A percentile compares a stretch with the other conserved stretches of the same genome.
Conservation (phyloP, 2,113 vertebrate genomes). For the crab-eating macaque (Macaca fascicularis) region T2T-MFA8v1.1 NC_088395.1:49854501-49855000, state of each 20-base stretch:
- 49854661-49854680: neutral
- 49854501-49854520: neutral
- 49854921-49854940: neutral
- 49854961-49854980: neutral
- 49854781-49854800: constrained; percentile 8
- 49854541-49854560: constrained; percentile 16
- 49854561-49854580: neutral
- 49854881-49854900: neutral
- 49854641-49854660: neutral
- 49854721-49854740: neutral
- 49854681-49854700: neutral
- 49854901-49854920: neutral
- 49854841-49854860: neutral
- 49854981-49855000: constrained; percentile 6
- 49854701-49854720: neutral
- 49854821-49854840: neutral
- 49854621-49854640: neutral
- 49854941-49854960: neutral
- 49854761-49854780: neutral
- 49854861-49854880: neutral
- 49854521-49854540: constrained; percentile 1
- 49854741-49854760: constrained; percentile 10
- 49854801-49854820: neutral
- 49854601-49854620: neutral
- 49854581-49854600: neutral